Base-by-base conservation (phyloP, 1,140 invertebrate genomes). In the Hesperophylax magnus region DNA sequence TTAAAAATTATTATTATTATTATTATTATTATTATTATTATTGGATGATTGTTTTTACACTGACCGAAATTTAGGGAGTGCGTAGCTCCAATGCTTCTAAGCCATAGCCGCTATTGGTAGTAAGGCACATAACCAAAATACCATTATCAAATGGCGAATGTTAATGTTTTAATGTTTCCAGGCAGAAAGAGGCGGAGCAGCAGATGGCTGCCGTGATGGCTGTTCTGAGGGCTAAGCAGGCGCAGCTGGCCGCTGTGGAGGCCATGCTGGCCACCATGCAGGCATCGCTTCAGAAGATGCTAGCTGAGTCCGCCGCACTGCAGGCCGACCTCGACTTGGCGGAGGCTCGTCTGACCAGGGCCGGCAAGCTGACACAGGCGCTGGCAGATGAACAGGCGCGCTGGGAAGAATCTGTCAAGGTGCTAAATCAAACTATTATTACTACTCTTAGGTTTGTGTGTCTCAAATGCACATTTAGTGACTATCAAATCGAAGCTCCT, bases 361-460 rank as follows among this genome's bases (percentile, higher is more conserved):
- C 97, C 0, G 95, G 94, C 0, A 92, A 95, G 83, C 88, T 98
- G 0, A 97, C 96, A 2, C 93, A 95, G 7, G 96, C 96, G 18
- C 88, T 98, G 1, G 93, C 94, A 0, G 95, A 97, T 85, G 96
- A 97, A 87, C 94, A 96, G 87, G 90, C 93, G 6, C 91, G 96
- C 60, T 98, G 96, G 96, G 92, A 94, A 79, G 91, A 94, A 76
- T 92, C 92, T 56, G 94, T 96, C 7, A 90, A 93, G 88, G 94
- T 95, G 87, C 81, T 81, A 47, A 47, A 47, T 47, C 39, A 47
- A 6, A 47, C 39, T 8, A 0, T 47, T 14, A 47, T 14, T 47
- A 47, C 11, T 14, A 47, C 9, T 47, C 39, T 47, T 14, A 39
- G 34, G 11, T 47, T 47, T 11, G 39, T 1, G 11, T 47, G 39